Evolutionary conservation across 1,140 invertebrate genomes (phyloP).

Genomic region (Epicauta chinensis): DNA sequence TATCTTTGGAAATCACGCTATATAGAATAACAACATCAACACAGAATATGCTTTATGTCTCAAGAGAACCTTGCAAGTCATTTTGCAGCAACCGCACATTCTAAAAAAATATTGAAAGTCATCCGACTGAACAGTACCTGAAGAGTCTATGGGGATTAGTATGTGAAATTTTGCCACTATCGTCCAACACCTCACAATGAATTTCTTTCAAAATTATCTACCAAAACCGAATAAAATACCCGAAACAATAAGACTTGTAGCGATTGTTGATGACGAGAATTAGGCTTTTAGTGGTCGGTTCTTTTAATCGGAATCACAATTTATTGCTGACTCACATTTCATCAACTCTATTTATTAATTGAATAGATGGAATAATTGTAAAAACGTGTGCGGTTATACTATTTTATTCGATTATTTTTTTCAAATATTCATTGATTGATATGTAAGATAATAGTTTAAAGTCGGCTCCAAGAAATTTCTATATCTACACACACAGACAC

Average conservation of each 20-base stretch:
- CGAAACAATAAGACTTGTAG: neutral
- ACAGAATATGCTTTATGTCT: conserved; percentile 14
- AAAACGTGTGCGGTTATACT: neutral
- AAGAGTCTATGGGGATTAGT: too few species aligned
- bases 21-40: conserved; percentile 1
- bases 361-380: neutral
- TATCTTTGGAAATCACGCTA: conserved; percentile 4
- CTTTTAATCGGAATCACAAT: neutral
- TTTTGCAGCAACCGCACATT: conserved; percentile 13
- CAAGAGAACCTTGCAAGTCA: conserved; percentile 20
- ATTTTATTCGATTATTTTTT: neutral
- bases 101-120: too few species aligned
- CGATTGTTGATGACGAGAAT: neutral
- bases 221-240: too few species aligned
- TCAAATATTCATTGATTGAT: too few species aligned
- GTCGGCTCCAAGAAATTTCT: too few species aligned
- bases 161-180: too few species aligned
- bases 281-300: neutral
- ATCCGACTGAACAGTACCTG: too few species aligned
- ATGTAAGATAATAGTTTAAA: too few species aligned
- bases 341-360: too few species aligned
- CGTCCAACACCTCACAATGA: too few species aligned
- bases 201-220: neutral
- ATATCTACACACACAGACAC: too few species aligned
- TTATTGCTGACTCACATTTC: neutral